A percentile compares a stretch with the other conserved stretches of the same genome.
Conservation (phyloP, 2,113 vertebrate species). For the Callorhinus ursinus region DNA sequence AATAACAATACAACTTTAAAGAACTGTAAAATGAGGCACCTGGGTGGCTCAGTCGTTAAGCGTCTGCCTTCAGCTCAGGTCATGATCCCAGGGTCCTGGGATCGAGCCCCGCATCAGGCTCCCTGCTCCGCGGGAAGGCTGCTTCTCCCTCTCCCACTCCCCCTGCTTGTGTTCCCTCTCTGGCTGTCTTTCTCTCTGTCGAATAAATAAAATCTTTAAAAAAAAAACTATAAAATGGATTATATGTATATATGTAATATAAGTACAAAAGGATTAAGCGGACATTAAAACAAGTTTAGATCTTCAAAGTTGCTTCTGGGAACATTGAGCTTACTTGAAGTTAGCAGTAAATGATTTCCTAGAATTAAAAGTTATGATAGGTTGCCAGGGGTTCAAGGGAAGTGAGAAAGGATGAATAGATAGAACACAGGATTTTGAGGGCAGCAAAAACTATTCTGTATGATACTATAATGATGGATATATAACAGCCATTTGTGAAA, state of each 20-base stretch:
- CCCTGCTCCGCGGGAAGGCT: too few species aligned
- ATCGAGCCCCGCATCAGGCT: too few species aligned
- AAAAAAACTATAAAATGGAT: not conserved
- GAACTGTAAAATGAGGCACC: not conserved
- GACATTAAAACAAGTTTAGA: conserved; percentile 46
- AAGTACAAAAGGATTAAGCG: conserved; percentile 19
- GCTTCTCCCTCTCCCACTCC: too few species aligned
- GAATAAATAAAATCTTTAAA: too few species aligned
- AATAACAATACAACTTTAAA: not conserved
- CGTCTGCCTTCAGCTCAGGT: too few species aligned
- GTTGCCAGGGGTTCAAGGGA: not conserved
- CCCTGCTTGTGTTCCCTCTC: too few species aligned
- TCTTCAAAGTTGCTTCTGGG: not conserved
- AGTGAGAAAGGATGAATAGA: not conserved
- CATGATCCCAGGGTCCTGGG: too few species aligned
- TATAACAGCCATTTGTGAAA: conserved; percentile 7
- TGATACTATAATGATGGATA: not conserved
- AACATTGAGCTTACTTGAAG: conserved; percentile 34
- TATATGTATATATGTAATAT: not conserved
- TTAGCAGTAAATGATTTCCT: conserved; percentile 39
- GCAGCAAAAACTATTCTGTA: conserved; percentile 30
- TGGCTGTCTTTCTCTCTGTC: too few species aligned
- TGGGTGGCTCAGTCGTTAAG: too few species aligned
- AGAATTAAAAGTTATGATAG: conserved; percentile 37
- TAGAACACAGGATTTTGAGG: not conserved